Evolutionary conservation across 2,113 vertebrate species (phyloP), one percentile per base, ranked within the genome.

Genomic region (Polypterus senegalus): DNA sequence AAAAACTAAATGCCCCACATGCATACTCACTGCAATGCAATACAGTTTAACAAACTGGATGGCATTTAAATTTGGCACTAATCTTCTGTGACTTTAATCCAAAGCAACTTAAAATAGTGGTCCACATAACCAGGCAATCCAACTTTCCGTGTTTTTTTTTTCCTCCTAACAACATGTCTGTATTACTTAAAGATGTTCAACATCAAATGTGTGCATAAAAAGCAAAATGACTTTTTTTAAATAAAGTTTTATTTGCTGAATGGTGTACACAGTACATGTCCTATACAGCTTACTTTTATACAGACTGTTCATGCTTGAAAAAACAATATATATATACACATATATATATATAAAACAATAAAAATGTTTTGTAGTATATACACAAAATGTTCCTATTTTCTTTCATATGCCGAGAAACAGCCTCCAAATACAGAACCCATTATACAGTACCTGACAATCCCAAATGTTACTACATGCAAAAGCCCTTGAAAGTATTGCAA

Each of bases 191-290:
- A 27, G 27, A 27, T 27, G 27, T 27, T 27, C 27, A 27, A 27
- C 27, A 27, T 27, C 27, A 27, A 27, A 27, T 27, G 27, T 27
- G 2, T 27, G 27, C 27, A 27, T 27, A 27, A 27, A 27, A 27
- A 27, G 27, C 27, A 27, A 27, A 27, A 27, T 27, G 27, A 27
- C 27, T 27, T 27, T 27, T 27, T 27, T 27, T 27, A 57, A 57
- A 57, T 57, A 57, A 57, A 57, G 4, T 10, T 57, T 57, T 57
- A 44, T 44, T 57, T 45, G 56, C 56, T 57, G 56, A 27, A 57
- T 43, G 56, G 56, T 57, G 56, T 57, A 57, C 56, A 57, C 56
- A 57, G 56, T 57, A 57, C 56, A 45, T 11, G 43, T 57, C 56
- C 56, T 57, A 57, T 11, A 57, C 56, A 57, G 56, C 56, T 43